Percentiles rank a stretch among this genome's conserved stretches.
Conservation (phyloP, 2,888 invertebrate genomes). For the Drosophila infuscata region DNA sequence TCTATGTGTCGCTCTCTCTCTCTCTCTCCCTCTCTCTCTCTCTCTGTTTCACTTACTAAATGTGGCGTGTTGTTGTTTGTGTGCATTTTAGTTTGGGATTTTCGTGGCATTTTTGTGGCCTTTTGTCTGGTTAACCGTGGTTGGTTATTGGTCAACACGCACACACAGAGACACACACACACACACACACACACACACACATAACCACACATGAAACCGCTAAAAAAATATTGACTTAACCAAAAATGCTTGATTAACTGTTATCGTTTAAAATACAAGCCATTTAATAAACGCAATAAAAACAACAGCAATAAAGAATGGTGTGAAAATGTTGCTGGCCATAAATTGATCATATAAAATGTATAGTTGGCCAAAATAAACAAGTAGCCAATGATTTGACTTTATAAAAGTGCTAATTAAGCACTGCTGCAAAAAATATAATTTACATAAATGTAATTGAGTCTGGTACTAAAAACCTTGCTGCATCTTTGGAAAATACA, state of each 20-base stretch:
- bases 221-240: slow-evolving; percentile 82
- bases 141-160: slow-evolving; percentile 82
- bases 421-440: neutral
- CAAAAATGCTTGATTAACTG: slow-evolving; percentile 82
- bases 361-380: neutral
- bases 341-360: slow-evolving; percentile 39
- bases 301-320: slow-evolving; percentile 33
- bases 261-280: slow-evolving; percentile 64
- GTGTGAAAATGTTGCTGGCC: slow-evolving; percentile 26
- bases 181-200: slow-evolving; percentile 15
- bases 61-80: slow-evolving; percentile 64
- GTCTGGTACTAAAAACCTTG: neutral
- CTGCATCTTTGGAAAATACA: neutral
- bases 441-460: neutral
- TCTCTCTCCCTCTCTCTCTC: neutral
- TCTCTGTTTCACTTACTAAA: slow-evolving; percentile 8
- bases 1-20: neutral
- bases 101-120: slow-evolving; percentile 84
- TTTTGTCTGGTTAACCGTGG: slow-evolving; percentile 84
- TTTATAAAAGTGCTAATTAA: neutral
- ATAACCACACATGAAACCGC: slow-evolving; percentile 63
- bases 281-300: slow-evolving; percentile 62
- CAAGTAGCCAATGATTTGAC: neutral
- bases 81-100: slow-evolving; percentile 84
- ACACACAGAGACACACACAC: slow-evolving; percentile 40